phyloP scores from a whole-genome alignment of 2,113 vertebrate species.

The Etheostoma spectabile region DNA sequence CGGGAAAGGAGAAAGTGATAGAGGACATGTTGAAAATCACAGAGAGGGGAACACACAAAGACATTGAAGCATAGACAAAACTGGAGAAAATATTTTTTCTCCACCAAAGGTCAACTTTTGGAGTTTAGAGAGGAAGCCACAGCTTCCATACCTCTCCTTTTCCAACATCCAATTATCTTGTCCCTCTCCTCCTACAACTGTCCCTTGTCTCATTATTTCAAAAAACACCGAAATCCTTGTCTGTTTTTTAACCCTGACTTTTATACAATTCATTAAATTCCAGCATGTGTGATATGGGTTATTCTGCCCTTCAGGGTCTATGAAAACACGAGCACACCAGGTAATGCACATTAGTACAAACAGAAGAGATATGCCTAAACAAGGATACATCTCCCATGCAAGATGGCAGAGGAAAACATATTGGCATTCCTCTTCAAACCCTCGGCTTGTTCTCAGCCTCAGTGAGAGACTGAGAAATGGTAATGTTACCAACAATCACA shows the following conservation, averaged over 20 bases:
- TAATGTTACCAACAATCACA: constrained; percentile 49
- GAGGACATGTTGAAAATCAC: constrained; percentile 39
- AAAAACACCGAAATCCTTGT: constrained; percentile 16
- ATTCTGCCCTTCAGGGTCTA: constrained; percentile 8
- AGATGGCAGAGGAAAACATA: constrained; percentile 12
- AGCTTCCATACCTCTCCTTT: constrained; percentile 15
- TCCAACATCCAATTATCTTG: constrained; percentile 54
- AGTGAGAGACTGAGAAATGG: constrained; percentile 29
- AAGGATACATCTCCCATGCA: background rate
- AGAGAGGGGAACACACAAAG: constrained; percentile 3
- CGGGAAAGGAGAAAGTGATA: background rate
- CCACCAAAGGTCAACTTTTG: constrained; percentile 46
- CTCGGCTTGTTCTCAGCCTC: constrained; percentile 29
- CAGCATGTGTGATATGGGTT: background rate
- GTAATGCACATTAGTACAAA: constrained; percentile 11
- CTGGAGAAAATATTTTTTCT: background rate
- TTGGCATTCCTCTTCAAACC: constrained; percentile 18
- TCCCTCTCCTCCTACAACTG: background rate
- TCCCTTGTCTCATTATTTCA: constrained; percentile 37
- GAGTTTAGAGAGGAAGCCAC: constrained; percentile 28
- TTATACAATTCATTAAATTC: background rate
- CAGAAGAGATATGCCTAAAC: constrained; percentile 22
- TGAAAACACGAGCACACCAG: background rate
- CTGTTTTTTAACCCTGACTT: constrained; percentile 21
- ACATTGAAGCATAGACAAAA: constrained; percentile 29